phyloP scores from a whole-genome alignment of 2,797 vertebrate genomes.

The Tenualosa thibaudeaui region DNA sequence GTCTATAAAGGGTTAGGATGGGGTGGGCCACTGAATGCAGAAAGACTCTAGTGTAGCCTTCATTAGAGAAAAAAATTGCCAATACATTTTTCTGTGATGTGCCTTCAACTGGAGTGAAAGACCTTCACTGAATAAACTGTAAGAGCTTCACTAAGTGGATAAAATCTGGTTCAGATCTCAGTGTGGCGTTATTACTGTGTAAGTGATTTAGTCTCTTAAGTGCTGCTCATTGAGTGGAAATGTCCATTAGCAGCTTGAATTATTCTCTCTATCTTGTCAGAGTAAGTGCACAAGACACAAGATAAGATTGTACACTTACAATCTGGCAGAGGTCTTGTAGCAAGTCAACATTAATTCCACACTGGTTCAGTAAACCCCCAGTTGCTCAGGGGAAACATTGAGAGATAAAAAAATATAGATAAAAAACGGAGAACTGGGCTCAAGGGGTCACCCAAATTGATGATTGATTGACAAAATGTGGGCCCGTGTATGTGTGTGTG shows the following conservation, averaged over 20 bases:
- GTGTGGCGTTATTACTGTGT: neutral
- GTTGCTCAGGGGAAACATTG: neutral
- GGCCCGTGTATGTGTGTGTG: neutral
- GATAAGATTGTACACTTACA: neutral
- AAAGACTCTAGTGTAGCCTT: neutral
- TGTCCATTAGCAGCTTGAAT: neutral
- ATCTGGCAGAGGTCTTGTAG: neutral
- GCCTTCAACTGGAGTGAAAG: neutral
- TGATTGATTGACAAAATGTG: too few species aligned
- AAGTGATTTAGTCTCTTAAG: neutral
- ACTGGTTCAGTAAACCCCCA: neutral
- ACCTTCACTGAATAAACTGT: neutral
- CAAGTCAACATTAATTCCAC: neutral
- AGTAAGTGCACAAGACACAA: neutral
- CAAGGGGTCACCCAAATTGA: neutral
- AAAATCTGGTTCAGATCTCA: neutral
- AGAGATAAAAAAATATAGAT: neutral
- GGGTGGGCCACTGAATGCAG: neutral
- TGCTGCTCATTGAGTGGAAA: neutral
- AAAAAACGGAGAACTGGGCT: neutral
- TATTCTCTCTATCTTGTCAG: neutral
- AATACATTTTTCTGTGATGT: neutral
- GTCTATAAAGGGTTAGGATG: neutral
- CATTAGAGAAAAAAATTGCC: neutral
- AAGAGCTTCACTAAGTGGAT: slow-evolving; percentile 5